These are phyloP conservation scores for Hafferia zeledoni DNA, from an alignment of 2,797 vertebrate genomes.

Conservation along the genomic window DNA sequence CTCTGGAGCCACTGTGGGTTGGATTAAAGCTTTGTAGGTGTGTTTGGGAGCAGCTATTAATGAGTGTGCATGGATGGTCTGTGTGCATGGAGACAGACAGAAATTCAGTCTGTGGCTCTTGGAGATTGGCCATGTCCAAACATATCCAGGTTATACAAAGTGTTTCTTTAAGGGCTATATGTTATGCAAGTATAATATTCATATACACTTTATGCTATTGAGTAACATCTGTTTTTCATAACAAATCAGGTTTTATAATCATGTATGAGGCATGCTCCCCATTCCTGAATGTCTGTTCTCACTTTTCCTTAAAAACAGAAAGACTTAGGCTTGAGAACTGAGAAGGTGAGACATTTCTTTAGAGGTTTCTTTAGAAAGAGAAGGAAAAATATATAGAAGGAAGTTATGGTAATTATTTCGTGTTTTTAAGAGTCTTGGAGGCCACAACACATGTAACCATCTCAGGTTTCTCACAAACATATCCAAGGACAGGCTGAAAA, in stretches of 20 bases:
- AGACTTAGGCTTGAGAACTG: constrained; percentile 37
- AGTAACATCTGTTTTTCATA: constrained; percentile 57
- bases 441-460: constrained; percentile 43
- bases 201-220: not conserved
- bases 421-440: constrained; percentile 47
- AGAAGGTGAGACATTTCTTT: constrained; percentile 60
- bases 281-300: constrained; percentile 50
- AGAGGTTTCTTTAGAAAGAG: constrained; percentile 17
- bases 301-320: constrained; percentile 30
- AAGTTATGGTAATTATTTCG: constrained; percentile 43
- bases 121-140: not conserved
- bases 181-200: not conserved
- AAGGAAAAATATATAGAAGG: not conserved
- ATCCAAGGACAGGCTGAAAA: constrained; percentile 59
- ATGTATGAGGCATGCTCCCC: not conserved
- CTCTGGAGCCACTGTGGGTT: not conserved
- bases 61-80: not conserved
- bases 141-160: not conserved
- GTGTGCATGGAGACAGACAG: not conserved
- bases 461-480: constrained; percentile 65
- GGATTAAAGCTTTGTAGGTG: not conserved
- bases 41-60: not conserved
- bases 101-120: not conserved
- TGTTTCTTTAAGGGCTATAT: not conserved
- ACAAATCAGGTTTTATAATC: constrained; percentile 43